These are phyloP conservation scores for Trematocara macrostoma DNA, from an alignment of 2,113 vertebrate species.

Conservation along the genomic window DNA sequence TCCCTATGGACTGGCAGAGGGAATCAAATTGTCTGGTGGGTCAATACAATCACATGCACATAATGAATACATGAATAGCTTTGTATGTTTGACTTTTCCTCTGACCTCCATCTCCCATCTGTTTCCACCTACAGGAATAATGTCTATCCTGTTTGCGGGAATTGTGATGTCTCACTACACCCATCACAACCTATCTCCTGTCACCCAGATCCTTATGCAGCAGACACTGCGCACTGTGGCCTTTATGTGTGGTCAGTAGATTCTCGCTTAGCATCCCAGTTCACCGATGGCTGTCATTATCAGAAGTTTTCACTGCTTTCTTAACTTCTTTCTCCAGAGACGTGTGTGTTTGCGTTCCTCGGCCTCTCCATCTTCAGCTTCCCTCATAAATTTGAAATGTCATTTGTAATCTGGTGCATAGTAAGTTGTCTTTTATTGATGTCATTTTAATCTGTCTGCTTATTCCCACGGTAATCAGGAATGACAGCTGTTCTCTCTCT, in stretches of 20 bases:
- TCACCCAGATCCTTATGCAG: constrained; percentile 99
- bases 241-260: constrained; percentile 92
- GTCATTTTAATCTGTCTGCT: not conserved
- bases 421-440: constrained; percentile 71
- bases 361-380: constrained; percentile 99
- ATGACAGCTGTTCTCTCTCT: not conserved
- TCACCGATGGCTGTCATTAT: not conserved
- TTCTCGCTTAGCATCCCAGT: not conserved
- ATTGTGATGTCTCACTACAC: constrained; percentile 99
- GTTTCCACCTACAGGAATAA: constrained; percentile 79
- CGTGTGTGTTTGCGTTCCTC: constrained; percentile 96
- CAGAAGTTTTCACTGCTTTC: not conserved
- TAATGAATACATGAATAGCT: not conserved
- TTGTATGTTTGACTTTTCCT: not conserved
- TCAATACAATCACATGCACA: not conserved
- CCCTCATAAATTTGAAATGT: constrained; percentile 97
- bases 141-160: constrained; percentile 97
- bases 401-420: constrained; percentile 99
- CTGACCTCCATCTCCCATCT: not conserved
- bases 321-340: constrained; percentile 79
- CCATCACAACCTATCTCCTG: constrained; percentile 95
- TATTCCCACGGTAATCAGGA: not conserved
- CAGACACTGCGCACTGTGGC: constrained; percentile 93
- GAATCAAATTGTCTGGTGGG: constrained; percentile 93
- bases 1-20: constrained; percentile 93